phyloP scores from a whole-genome alignment of 1,140 invertebrate species.

The Aphaenogaster ashmeadi region DNA sequence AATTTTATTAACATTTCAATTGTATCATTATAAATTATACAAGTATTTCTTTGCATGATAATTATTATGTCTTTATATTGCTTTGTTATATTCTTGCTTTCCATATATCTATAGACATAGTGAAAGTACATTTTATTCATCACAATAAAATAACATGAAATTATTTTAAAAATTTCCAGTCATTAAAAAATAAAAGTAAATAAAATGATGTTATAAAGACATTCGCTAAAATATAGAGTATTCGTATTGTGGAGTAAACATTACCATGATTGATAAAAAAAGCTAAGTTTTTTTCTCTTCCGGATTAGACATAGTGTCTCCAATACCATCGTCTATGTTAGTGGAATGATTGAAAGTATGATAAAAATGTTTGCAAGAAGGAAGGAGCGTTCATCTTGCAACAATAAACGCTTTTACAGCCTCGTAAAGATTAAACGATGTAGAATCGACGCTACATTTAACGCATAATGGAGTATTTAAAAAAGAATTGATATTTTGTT shows the following conservation, averaged over 20 bases:
- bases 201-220: neutral
- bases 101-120: neutral
- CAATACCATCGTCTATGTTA: neutral
- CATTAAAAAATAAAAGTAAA: neutral
- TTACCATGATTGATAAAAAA: neutral
- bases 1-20: neutral
- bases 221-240: neutral
- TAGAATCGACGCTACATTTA: constrained; percentile 42
- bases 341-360: constrained; percentile 46
- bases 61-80: neutral
- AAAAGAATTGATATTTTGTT: constrained; percentile 32
- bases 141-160: neutral
- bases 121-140: neutral
- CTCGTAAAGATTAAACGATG: constrained; percentile 74
- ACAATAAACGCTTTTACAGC: constrained; percentile 75
- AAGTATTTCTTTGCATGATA: neutral
- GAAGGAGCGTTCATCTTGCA: constrained; percentile 5
- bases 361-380: constrained; percentile 39
- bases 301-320: neutral
- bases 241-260: neutral
- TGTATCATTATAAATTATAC: neutral
- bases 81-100: neutral
- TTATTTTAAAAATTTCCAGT: too few relatives aligned
- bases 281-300: neutral
- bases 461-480: neutral